A percentile compares a stretch with the other conserved stretches of the same genome.
Conservation (phyloP, 2,888 invertebrate genomes). For the Resseliella maxima region DNA sequence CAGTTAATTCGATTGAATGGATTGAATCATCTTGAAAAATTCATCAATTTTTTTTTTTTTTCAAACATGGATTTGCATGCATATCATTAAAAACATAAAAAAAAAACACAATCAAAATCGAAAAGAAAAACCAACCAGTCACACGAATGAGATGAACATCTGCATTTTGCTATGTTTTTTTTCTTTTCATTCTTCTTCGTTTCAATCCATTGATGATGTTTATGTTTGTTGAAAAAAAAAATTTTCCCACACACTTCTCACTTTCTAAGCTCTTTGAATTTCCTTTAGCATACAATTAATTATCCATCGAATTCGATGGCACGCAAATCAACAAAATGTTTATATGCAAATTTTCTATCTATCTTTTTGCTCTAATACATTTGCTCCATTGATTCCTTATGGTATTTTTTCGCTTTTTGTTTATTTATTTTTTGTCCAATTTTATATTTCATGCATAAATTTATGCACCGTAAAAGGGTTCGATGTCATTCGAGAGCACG, state of each 20-base stretch:
- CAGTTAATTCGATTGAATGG: too few relatives aligned
- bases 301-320: not conserved
- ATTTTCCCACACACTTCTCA: conserved; percentile 19
- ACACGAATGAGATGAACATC: not conserved
- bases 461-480: conserved; percentile 43
- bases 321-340: not conserved
- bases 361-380: conserved; percentile 2
- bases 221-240: not conserved
- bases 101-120: not conserved
- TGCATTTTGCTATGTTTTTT: not conserved
- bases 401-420: too few relatives aligned
- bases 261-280: not conserved
- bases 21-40: not conserved
- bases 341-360: conserved; percentile 47
- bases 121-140: not conserved
- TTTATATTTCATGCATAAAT: conserved; percentile 29
- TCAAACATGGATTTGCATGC: conserved; percentile 17
- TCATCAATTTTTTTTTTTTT: not conserved
- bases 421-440: too few relatives aligned
- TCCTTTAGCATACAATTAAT: conserved; percentile 3
- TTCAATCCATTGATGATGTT: not conserved
- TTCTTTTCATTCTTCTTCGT: not conserved
- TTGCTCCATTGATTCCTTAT: not conserved
- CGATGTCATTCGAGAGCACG: conserved; percentile 7
- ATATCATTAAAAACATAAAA: conserved; percentile 40